Conservation (phyloP, 1,140 invertebrate species). For the Heliothis virescens region DNA sequence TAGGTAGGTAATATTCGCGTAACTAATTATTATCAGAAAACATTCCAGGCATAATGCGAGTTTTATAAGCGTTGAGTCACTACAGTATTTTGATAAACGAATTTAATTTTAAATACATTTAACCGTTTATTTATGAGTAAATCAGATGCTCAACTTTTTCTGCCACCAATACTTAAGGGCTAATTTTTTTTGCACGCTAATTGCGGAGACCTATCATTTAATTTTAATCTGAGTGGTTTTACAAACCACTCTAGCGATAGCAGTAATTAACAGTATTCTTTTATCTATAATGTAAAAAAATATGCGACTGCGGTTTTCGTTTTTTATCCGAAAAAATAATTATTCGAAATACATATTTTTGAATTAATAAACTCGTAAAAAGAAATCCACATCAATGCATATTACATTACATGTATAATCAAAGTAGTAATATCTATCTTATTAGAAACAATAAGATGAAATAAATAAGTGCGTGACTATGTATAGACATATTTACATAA, state of each 20-base stretch:
- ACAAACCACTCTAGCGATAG: not conserved
- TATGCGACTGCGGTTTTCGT: no score
- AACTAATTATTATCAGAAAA: slow-evolving; percentile 33
- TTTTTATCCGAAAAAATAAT: no score
- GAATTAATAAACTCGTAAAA: no score
- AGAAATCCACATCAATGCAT: no score
- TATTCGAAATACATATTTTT: no score
- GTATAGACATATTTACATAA: no score
- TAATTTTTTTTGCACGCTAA: slow-evolving; percentile 7
- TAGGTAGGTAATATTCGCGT: slow-evolving; percentile 17
- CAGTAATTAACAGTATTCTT: no score
- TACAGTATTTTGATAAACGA: not conserved
- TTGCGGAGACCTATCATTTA: not conserved
- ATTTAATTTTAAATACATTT: not conserved
- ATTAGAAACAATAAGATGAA: no score
- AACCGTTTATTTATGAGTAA: not conserved
- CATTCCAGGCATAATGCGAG: slow-evolving; percentile 17
- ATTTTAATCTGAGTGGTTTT: slow-evolving; percentile 3
- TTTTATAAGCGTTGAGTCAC: not conserved
- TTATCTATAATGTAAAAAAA: no score
- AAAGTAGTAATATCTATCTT: no score
- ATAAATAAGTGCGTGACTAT: no score
- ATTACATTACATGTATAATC: no score
- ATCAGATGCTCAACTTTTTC: slow-evolving; percentile 14
- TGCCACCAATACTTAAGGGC: not conserved